phyloP scores from a whole-genome alignment of 1,140 invertebrate genomes.

The Zaprionus davidi region DNA sequence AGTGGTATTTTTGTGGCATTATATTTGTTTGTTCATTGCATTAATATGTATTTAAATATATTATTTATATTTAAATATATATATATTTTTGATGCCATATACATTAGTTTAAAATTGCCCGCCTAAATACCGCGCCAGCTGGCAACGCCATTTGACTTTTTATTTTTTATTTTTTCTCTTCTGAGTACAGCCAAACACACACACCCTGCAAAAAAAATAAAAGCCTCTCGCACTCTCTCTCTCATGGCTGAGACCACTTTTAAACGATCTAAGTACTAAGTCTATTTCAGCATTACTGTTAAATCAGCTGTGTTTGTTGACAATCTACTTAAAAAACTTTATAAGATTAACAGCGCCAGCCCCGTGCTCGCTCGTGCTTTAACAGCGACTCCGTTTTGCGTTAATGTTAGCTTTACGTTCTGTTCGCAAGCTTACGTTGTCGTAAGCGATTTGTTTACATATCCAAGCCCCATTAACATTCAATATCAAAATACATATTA shows the following conservation, averaged over 20 bases:
- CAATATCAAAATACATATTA: constrained; percentile 28
- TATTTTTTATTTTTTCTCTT: background rate
- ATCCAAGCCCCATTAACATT: constrained; percentile 31
- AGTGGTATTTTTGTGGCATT: no score
- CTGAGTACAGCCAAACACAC: background rate
- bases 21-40: no score
- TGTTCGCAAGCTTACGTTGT: constrained; percentile 9
- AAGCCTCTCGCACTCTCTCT: background rate
- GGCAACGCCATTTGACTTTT: background rate
- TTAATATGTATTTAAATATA: no score
- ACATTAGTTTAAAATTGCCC: background rate
- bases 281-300: background rate
- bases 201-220: background rate
- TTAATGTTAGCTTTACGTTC: constrained; percentile 13
- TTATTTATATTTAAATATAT: background rate
- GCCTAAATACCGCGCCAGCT: background rate
- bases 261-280: background rate
- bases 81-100: background rate
- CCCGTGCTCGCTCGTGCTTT: background rate
- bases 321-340: background rate
- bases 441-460: constrained; percentile 44
- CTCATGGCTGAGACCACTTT: background rate
- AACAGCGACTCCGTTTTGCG: background rate
- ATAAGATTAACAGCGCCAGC: background rate
- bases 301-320: background rate